phyloP scores from a whole-genome alignment of 2,113 vertebrate genomes.

The Pseudolaguvia tuberculata region DNA sequence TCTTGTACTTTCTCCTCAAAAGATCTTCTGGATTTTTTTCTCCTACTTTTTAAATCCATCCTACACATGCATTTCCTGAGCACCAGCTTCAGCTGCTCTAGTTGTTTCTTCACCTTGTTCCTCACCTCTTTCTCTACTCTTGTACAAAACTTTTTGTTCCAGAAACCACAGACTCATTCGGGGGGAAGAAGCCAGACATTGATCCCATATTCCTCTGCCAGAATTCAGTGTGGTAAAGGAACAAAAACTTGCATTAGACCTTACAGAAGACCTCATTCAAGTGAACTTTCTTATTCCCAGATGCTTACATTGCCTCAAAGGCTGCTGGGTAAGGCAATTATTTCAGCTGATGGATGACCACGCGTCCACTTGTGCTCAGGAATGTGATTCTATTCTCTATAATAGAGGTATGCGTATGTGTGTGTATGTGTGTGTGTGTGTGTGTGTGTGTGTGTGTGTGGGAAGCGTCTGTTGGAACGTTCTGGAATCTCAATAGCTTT shows the following conservation, averaged over 20 bases:
- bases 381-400: conserved; percentile 9
- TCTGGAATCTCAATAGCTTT: conserved; percentile 46
- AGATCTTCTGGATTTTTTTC: not conserved
- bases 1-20: not conserved
- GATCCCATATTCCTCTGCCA: not conserved
- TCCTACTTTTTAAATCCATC: not conserved
- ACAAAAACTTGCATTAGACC: not conserved
- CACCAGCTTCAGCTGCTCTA: not conserved
- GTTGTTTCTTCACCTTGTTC: not conserved
- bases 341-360: conserved; percentile 21
- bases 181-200: not conserved
- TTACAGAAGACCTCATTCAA: not conserved
- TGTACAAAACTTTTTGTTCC: not conserved
- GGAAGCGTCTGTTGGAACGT: conserved; percentile 11
- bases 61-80: not conserved
- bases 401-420: not conserved
- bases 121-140: not conserved
- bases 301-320: not conserved
- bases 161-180: not conserved
- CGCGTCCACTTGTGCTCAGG: conserved; percentile 20
- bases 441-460: not conserved
- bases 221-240: not conserved
- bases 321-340: conserved; percentile 37
- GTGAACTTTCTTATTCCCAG: not conserved
- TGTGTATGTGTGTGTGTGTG: not conserved